Percentiles rank a stretch among this genome's conserved stretches.
Evolutionary conservation across 2,113 vertebrate species (phyloP).

Genomic region (Shinisaurus crocodilurus): DNA sequence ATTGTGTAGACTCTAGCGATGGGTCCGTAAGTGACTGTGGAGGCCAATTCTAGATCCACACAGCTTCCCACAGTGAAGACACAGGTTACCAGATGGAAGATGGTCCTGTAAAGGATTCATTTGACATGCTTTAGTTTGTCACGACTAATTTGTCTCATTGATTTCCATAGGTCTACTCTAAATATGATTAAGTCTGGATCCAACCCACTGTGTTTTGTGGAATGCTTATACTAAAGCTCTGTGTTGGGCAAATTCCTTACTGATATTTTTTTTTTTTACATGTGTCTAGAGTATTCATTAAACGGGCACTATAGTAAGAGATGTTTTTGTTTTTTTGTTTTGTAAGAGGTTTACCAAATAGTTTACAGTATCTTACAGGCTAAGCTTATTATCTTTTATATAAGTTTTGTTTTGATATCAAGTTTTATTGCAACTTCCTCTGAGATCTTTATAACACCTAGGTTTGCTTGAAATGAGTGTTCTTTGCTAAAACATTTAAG

Average conservation of each 20-base stretch:
- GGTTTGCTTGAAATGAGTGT: slow-evolving; percentile 56
- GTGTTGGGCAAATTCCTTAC: slow-evolving; percentile 45
- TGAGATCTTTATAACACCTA: slow-evolving; percentile 57
- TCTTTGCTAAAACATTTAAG: slow-evolving; percentile 54
- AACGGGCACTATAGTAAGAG: slow-evolving; percentile 54
- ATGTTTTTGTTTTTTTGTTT: slow-evolving; percentile 40
- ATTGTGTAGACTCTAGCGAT: no score
- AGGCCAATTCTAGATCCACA: no score
- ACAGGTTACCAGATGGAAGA: no score
- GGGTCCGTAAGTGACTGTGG: no score
- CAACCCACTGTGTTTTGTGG: background rate
- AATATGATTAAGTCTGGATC: background rate
- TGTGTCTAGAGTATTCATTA: slow-evolving; percentile 41
- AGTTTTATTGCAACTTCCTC: slow-evolving; percentile 59
- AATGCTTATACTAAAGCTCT: slow-evolving; percentile 14
- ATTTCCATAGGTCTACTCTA: background rate
- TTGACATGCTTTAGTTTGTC: no score
- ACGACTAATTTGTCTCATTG: background rate
- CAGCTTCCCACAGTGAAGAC: no score
- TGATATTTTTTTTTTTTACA: slow-evolving; percentile 43
- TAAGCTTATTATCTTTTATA: slow-evolving; percentile 67
- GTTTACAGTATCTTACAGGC: slow-evolving; percentile 57
- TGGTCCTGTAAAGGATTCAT: no score
- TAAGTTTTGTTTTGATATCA: slow-evolving; percentile 61
- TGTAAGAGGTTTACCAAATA: slow-evolving; percentile 66